Conservation (phyloP, 2,113 vertebrate genomes). For the Tupaia tana region DNA sequence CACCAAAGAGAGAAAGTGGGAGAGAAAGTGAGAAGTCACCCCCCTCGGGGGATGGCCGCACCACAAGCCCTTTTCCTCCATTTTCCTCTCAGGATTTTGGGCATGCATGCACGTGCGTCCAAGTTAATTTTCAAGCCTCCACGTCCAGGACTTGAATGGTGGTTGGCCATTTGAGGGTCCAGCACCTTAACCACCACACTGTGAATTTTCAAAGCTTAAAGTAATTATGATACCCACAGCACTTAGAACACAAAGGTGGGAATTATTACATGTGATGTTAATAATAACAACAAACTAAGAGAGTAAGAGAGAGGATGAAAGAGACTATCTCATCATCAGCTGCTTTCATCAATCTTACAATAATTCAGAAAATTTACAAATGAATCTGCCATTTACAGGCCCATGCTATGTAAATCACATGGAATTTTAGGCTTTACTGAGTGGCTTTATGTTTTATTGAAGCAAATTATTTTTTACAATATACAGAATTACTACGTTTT, state of each 20-base stretch:
- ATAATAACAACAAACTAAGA: neutral
- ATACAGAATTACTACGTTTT: neutral
- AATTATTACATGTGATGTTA: neutral
- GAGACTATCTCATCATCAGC: neutral
- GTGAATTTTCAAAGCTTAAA: neutral
- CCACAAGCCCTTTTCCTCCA: too few relatives aligned
- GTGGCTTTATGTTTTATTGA: neutral
- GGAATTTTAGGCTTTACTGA: neutral
- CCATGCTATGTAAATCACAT: accelerated
- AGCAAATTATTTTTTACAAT: neutral
- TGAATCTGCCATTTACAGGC: neutral
- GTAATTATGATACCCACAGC: too few relatives aligned
- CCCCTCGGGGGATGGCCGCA: too few relatives aligned
- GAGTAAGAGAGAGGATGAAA: neutral
- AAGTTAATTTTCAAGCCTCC: too few relatives aligned
- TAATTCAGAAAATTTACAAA: neutral
- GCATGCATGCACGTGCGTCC: too few relatives aligned
- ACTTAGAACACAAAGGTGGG: neutral
- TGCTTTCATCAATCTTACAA: neutral
- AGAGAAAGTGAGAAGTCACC: too few relatives aligned
- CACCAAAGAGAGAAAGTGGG: too few relatives aligned
- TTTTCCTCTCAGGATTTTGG: too few relatives aligned
- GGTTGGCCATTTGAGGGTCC: too few relatives aligned
- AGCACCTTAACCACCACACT: too few relatives aligned
- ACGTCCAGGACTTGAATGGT: too few relatives aligned